Evolutionary conservation across 1,140 invertebrate genomes (phyloP).

Genomic region (Oppia nitens): DNA sequence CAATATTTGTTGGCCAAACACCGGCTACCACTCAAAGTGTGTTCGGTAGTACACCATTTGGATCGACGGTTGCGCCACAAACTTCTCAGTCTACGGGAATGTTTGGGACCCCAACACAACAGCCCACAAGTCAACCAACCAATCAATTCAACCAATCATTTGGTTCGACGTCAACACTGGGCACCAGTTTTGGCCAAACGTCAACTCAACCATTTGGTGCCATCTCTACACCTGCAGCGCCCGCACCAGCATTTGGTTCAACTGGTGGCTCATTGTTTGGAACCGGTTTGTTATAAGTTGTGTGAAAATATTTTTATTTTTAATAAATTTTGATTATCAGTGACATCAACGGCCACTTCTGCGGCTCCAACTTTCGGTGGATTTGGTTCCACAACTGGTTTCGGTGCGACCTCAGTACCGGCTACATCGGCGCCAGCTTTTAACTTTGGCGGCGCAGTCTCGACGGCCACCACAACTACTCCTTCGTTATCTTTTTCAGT

Average conservation of each 20-base stretch:
- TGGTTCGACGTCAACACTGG: neutral
- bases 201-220: conserved; percentile 1
- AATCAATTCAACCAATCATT: too few species aligned
- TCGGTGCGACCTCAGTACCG: neutral
- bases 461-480: neutral
- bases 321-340: neutral
- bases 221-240: conserved; percentile 10
- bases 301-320: neutral
- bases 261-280: neutral
- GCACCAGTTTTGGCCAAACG: neutral
- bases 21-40: neutral
- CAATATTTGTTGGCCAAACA: neutral
- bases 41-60: conserved; percentile 2
- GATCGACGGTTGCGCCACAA: neutral
- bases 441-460: neutral
- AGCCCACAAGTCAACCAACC: conserved; percentile 5
- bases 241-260: conserved; percentile 1
- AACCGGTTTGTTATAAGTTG: neutral
- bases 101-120: neutral
- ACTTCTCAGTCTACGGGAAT: neutral
- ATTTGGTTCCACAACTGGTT: neutral
- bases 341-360: neutral
- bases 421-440: neutral
- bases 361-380: neutral
- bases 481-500: neutral